Conservation (phyloP, 2,888 invertebrate species). For the Kryphioiulus occultus region DNA sequence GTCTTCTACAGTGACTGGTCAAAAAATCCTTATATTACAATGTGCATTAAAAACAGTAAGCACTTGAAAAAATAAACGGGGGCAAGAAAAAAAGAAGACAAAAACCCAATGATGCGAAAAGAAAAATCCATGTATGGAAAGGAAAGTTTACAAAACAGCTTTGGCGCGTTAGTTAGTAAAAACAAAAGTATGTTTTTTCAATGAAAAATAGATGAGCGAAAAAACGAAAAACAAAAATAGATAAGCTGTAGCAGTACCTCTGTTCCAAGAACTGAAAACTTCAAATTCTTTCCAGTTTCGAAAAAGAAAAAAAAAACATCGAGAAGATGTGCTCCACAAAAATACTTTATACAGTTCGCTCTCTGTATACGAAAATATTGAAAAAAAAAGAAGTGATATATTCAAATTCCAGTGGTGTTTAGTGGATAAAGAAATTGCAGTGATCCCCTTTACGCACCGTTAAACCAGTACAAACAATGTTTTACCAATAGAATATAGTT, state of each 20-base stretch:
- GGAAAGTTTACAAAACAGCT: constrained; percentile 1
- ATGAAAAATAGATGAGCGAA: not conserved
- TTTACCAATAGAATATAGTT: not conserved
- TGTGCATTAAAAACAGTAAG: constrained; percentile 37
- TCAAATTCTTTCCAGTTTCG: not conserved
- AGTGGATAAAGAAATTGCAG: not conserved
- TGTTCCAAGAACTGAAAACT: not conserved
- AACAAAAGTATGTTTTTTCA: not conserved
- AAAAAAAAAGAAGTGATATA: not conserved
- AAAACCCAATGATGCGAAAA: not conserved
- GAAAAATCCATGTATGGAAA: constrained; percentile 7
- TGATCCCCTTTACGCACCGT: not conserved
- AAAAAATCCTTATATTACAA: constrained; percentile 18
- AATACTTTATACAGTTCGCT: not conserved
- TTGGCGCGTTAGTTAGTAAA: constrained; percentile 30
- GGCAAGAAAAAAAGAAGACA: constrained; percentile 31
- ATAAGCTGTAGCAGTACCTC: not conserved
- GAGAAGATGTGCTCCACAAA: not conserved
- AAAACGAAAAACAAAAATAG: constrained; percentile 9
- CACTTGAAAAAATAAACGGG: not conserved
- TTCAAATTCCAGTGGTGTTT: not conserved
- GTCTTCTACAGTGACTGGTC: constrained; percentile 20
- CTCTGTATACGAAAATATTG: not conserved
- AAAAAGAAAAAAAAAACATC: no score
- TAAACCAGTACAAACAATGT: constrained; percentile 20